Conservation (phyloP, 2,797 vertebrate species). For the Mastacembelus armatus region DNA sequence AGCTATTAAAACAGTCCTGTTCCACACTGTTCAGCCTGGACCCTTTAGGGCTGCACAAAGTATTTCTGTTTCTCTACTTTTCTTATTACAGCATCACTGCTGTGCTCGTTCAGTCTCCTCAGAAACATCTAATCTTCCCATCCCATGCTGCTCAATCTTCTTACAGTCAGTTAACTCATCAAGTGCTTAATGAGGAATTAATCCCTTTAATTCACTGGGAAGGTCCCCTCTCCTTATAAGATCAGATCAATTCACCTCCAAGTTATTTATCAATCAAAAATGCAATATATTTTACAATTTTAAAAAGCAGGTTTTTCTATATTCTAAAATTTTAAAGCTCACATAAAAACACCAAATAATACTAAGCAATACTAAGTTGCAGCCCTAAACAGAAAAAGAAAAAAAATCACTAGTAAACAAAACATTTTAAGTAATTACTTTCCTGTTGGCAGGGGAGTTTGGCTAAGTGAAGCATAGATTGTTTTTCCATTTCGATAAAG, state of each 20-base stretch:
- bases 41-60: conserved; percentile 10
- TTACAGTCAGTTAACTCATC: conserved; percentile 63
- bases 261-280: not conserved
- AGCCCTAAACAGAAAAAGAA: not conserved
- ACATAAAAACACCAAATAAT: not conserved
- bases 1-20: not conserved
- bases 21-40: too few relatives aligned
- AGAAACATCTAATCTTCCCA: conserved; percentile 64
- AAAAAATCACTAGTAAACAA: not conserved
- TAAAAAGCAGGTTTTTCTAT: not conserved
- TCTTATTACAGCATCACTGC: not conserved
- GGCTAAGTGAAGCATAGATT: not conserved
- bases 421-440: not conserved
- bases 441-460: conserved; percentile 9
- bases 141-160: conserved; percentile 55
- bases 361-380: not conserved
- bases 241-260: not conserved
- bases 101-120: conserved; percentile 23
- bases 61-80: not conserved
- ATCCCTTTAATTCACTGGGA: conserved; percentile 68
- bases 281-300: not conserved
- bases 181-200: conserved; percentile 71
- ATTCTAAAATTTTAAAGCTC: not conserved
- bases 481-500: conserved; percentile 17
- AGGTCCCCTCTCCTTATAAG: conserved; percentile 58